phyloP scores from a whole-genome alignment of 92 coral and sea anemone genomes.

The Actinostola sp. region DNA sequence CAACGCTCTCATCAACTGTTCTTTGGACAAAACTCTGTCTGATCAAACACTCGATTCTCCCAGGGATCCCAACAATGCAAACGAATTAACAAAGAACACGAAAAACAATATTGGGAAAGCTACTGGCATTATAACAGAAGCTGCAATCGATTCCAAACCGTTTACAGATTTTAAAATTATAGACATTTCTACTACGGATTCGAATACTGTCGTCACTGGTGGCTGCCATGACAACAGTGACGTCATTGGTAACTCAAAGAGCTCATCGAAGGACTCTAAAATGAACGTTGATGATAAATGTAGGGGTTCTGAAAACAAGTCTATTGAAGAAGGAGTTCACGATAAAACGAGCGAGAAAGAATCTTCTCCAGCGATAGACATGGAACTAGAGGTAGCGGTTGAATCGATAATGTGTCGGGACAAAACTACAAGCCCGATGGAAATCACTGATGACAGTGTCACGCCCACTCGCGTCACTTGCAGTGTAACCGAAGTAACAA shows the following conservation, averaged over 20 bases:
- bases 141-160: not conserved
- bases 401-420: not conserved
- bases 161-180: constrained; percentile 5
- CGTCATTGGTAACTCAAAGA: not conserved
- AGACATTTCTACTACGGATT: not conserved
- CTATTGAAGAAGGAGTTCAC: too few species aligned
- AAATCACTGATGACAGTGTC: not conserved
- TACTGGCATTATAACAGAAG: not conserved
- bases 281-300: not conserved
- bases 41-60: not conserved
- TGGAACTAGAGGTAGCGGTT: not conserved
- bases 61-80: not conserved
- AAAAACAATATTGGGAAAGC: too few species aligned
- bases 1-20: not conserved
- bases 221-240: constrained; percentile 27
- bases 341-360: too few species aligned
- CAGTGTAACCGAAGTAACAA: constrained; percentile 2
- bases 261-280: not conserved
- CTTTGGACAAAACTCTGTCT: not conserved
- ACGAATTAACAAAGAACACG: not conserved
- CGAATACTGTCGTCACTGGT: not conserved
- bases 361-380: not conserved
- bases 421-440: not conserved
- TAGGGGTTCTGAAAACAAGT: too few species aligned
- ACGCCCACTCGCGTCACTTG: not conserved